Evolutionary conservation across 2,113 vertebrate genomes (phyloP).

Genomic region (Halichoerus grypus): DNA sequence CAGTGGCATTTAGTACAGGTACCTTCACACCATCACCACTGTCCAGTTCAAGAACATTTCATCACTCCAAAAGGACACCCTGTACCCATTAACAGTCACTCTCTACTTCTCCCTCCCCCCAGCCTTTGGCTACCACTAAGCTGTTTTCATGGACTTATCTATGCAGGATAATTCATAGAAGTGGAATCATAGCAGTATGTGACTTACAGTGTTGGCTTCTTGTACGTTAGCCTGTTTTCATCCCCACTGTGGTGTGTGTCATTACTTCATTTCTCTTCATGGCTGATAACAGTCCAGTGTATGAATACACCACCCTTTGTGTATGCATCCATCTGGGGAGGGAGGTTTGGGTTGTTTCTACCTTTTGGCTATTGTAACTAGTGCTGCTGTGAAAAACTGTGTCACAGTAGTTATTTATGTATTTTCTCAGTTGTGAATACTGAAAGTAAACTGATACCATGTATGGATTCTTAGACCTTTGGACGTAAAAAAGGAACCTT

Average conservation of each 20-base stretch:
- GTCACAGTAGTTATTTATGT: neutral
- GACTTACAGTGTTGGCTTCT: neutral
- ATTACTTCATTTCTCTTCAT: neutral
- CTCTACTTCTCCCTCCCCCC: neutral
- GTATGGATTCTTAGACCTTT: neutral
- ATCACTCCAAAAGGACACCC: neutral
- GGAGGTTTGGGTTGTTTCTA: neutral
- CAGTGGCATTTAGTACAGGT: neutral
- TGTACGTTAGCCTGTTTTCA: neutral
- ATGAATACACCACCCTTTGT: neutral
- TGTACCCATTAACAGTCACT: neutral
- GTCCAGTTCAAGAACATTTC: neutral
- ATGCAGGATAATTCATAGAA: neutral
- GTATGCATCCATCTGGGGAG: neutral
- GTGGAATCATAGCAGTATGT: neutral
- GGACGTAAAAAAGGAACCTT: neutral
- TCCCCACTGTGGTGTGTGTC: neutral
- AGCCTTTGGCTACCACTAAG: neutral
- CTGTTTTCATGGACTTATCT: neutral
- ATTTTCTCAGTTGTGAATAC: neutral
- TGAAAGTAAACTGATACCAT: neutral
- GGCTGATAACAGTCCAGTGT: neutral
- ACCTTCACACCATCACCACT: neutral
- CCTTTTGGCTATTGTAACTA: neutral
- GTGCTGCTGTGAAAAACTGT: neutral